Evolutionary conservation across 2,113 vertebrate species (phyloP), one percentile per base, ranked within the genome.

Genomic region (Platycercus adscitus): DNA sequence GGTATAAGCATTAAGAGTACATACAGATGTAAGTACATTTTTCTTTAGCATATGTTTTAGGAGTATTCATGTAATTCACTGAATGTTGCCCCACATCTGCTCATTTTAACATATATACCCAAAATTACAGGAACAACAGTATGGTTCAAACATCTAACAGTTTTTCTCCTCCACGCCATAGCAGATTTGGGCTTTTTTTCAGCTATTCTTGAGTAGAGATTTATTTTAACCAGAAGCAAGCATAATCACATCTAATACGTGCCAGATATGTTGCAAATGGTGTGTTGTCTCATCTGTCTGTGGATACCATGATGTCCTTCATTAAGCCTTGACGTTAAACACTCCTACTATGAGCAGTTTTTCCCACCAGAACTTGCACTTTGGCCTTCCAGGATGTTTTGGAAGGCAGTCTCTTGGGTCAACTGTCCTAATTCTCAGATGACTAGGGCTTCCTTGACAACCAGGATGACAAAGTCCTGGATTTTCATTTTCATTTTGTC

Each of bases 261-360:
- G 21, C 8, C 39, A 93, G 70, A 50, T 46, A 25, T 3, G 7
- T 31, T 80, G 44, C 58, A 73, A 64, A 20, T 10, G 8, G 6
- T 44, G 12, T 0, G 0, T 53, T 70, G 35, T 68, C 29, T 60
- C 28, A 5, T 28, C 44, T 63, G 15, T 5, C 44, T 46, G 7
- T 11, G 10, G 44, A n/a, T 33, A 28, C n/a, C 2, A 0, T 8
- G 33, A n/a, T 31, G 60, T 5, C 26, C 60, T 60, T 81, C 39
- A 37, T 25, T 35, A 37, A 84, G 56, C n/a, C 44, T 43, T 26
- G 56, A 53, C 0, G 0, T 16, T 47, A 35, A 49, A 6, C 2
- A 5, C 31, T 61, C 33, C 21, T 76, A 41, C 18, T 73, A 37
- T 21, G 49, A 56, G 17, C 33, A 53, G 13, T 26, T 89, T 65